These are phyloP conservation scores for Catocala sponsa DNA, from an alignment of 2,888 invertebrate species.

Conservation along the genomic window DNA sequence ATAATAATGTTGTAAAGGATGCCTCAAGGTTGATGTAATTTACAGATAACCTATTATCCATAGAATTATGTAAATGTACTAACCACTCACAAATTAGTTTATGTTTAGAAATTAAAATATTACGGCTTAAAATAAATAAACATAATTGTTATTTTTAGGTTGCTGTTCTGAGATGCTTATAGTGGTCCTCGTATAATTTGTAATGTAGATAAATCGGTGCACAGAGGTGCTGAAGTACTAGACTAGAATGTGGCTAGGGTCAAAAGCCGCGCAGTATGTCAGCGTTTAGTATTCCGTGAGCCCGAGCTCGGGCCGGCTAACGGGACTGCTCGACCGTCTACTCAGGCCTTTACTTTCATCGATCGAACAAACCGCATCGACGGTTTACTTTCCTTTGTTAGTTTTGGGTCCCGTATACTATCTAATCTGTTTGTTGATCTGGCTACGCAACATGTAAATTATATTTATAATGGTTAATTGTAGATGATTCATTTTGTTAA, in stretches of 20 bases:
- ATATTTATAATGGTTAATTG: neutral
- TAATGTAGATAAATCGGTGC: slow-evolving; percentile 67
- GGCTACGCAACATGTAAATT: slow-evolving; percentile 41
- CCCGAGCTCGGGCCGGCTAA: slow-evolving; percentile 80
- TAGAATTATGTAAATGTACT: slow-evolving; percentile 8
- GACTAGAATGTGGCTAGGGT: slow-evolving; percentile 86
- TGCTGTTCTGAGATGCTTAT: neutral
- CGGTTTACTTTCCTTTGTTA: slow-evolving; percentile 88
- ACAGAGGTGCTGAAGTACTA: slow-evolving; percentile 79
- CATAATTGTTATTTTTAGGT: neutral
- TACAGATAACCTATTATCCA: slow-evolving; percentile 11
- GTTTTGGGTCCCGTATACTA: slow-evolving; percentile 69
- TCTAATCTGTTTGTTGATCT: slow-evolving; percentile 42
- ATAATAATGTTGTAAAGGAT: slow-evolving; percentile 28
- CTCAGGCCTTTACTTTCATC: slow-evolving; percentile 87
- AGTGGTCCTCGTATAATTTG: slow-evolving; percentile 30
- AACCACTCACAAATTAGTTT: slow-evolving; percentile 10
- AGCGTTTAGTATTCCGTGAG: slow-evolving; percentile 87
- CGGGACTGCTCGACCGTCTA: slow-evolving; percentile 81
- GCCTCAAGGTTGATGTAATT: slow-evolving; percentile 24
- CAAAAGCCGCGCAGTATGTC: slow-evolving; percentile 88
- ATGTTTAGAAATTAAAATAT: slow-evolving; percentile 1
- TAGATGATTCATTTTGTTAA: neutral
- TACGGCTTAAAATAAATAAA: slow-evolving; percentile 2
- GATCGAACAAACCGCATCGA: slow-evolving; percentile 80